Percentiles rank a stretch among this genome's conserved stretches.
Conservation (phyloP, 2,797 vertebrate genomes). For the Epinephelus coioides region DNA sequence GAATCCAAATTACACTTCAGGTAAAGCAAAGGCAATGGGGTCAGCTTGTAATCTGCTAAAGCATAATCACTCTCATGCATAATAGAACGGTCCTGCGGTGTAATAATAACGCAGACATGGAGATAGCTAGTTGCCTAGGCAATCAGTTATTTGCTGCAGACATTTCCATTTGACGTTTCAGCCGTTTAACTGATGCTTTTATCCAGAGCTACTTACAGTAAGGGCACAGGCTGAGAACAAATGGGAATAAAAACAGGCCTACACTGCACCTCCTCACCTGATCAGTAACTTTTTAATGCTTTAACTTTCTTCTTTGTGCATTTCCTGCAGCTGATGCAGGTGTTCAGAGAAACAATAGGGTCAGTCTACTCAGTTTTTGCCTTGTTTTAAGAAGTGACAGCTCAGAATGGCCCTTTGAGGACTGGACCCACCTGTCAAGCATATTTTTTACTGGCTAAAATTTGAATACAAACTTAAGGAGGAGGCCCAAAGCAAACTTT, state of each 20-base stretch:
- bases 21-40: conserved; percentile 82
- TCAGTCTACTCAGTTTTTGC: neutral
- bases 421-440: no score
- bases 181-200: conserved; percentile 49
- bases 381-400: neutral
- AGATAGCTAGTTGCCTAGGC: conserved; percentile 64
- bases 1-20: conserved; percentile 80
- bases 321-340: conserved; percentile 1
- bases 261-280: neutral
- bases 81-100: conserved; percentile 66
- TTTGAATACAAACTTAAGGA: no score
- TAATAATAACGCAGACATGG: conserved; percentile 65
- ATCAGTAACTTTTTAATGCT: neutral
- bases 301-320: neutral
- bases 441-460: no score
- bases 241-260: neutral
- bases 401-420: neutral
- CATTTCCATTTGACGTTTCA: conserved; percentile 62
- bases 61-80: conserved; percentile 81
- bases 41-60: conserved; percentile 81
- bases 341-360: neutral
- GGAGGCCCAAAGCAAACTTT: no score
- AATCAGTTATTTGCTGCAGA: conserved; percentile 68
- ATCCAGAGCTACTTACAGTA: conserved; percentile 37
- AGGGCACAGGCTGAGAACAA: conserved; percentile 22